Evolutionary conservation across 2,113 vertebrate species (phyloP).

Genomic region (Seriola dumerili): DNA sequence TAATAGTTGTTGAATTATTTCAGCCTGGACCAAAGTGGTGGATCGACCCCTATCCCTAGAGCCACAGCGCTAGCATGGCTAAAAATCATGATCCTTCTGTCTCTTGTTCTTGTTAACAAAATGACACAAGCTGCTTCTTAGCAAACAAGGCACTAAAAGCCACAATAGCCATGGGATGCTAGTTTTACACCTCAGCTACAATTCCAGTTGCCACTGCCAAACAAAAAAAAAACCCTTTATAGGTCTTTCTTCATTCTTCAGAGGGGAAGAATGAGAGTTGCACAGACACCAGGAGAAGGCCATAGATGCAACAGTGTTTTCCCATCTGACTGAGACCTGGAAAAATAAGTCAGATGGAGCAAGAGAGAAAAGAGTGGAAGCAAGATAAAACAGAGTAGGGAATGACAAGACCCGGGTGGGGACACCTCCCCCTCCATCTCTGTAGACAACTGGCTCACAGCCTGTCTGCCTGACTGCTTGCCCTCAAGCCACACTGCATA

Average conservation of each 20-base stretch:
- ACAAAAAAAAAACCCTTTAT: slow-evolving; percentile 56
- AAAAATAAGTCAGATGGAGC: slow-evolving; percentile 62
- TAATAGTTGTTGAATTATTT: slow-evolving; percentile 1
- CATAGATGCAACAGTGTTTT: slow-evolving; percentile 78
- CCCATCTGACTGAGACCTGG: slow-evolving; percentile 74
- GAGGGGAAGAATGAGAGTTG: slow-evolving; percentile 75
- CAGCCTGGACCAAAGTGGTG: not conserved
- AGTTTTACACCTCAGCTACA: slow-evolving; percentile 58
- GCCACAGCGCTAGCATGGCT: not conserved
- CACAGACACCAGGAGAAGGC: slow-evolving; percentile 77
- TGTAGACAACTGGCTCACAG: slow-evolving; percentile 78
- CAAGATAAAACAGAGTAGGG: slow-evolving; percentile 55
- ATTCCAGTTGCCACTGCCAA: slow-evolving; percentile 38
- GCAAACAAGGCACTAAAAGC: slow-evolving; percentile 49
- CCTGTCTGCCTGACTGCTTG: slow-evolving; percentile 78
- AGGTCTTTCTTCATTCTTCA: slow-evolving; percentile 61
- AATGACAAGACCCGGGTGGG: slow-evolving; percentile 75
- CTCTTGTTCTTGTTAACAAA: slow-evolving; percentile 43
- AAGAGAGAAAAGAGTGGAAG: slow-evolving; percentile 75
- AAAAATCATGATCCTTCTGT: slow-evolving; percentile 17
- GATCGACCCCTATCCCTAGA: not conserved
- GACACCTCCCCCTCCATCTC: slow-evolving; percentile 80
- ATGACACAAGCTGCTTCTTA: slow-evolving; percentile 29
- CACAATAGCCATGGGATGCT: slow-evolving; percentile 57
- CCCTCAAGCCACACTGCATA: slow-evolving; percentile 71